Evolutionary conservation across 2,797 vertebrate species (phyloP), one percentile per base, ranked within the genome.

Genomic region (Clarias pachynema): DNA sequence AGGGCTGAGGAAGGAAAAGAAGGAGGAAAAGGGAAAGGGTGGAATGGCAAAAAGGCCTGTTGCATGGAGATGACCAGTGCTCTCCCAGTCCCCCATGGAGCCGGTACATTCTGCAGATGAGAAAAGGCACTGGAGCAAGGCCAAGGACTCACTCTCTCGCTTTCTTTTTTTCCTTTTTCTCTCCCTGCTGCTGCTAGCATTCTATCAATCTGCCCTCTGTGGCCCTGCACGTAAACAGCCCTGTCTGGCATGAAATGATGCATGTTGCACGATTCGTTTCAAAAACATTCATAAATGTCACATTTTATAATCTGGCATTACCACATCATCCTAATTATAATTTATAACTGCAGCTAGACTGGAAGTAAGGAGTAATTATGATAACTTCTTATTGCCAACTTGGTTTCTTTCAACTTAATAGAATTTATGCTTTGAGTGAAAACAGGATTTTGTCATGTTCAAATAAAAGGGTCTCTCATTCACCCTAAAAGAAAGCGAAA

Each of bases 61-160:
- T 94, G 92, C 91, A 91, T 91, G 89, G 88, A 95, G 93, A 95
- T 91, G 92, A 94, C 92, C 92, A 85, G 90, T 90, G 85, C 80
- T 82, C 72, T 92, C 89, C 89, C 82, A 91, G 90, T 91, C 91
- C 91, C 91, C 89, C 85, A 86, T 89, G 86, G 90, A 89, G 87
- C 77, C 31, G 72, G 75, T 82, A 79, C 82, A 87, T 87, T 85
- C 85, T 88, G 86, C 69, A 87, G 84, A 90, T 90, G 85, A 88
- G 88, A 88, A 82, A 49, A 87, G 60, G 81, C 84, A 83, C 81
- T 86, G 82, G 88, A 90, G 87, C 85, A 87, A 79, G 59, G 88
- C 90, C 90, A 90, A 37, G n/a, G 29, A 68, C 53, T 12, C 75
- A 60, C 63, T 62, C 62, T 80, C 62, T 79, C 56, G 70, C 62